Evolutionary conservation across 1,140 invertebrate genomes (phyloP), one percentile per base, ranked within the genome.

Genomic region (Phortica variegata): DNA sequence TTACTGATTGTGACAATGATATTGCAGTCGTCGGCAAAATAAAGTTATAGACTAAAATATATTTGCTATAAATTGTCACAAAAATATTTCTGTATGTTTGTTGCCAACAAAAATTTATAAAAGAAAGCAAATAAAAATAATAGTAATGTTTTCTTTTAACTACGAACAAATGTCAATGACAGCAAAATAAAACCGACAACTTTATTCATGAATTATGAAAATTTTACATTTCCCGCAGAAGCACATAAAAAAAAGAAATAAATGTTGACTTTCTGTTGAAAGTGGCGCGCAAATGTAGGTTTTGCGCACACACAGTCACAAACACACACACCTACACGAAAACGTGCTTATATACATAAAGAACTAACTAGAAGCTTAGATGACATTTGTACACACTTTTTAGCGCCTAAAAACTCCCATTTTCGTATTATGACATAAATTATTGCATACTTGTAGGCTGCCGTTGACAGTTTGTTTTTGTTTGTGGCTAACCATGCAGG

Each of bases 11-110:
- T n/a, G n/a, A n/a, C n/a, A n/a, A n/a, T n/a, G n/a, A n/a, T 23
- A 29, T 18, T 39, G 52, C 21, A 58, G 53, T 52, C 56, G n/a
- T n/a, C n/a, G n/a, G n/a, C n/a, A n/a, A n/a, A n/a, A n/a, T n/a
- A n/a, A n/a, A n/a, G n/a, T n/a, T n/a, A n/a, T 53, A 56, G 66
- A 65, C 62, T 66, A 65, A 61, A 66, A 66, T 66, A 58, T 65
- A 62, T 65, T 66, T 65, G 62, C 52, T 62, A 62, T 54, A 66
- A n/a, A n/a, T n/a, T n/a, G n/a, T n/a, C n/a, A n/a, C n/a, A n/a
- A n/a, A n/a, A n/a, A n/a, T n/a, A n/a, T n/a, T n/a, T n/a, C n/a
- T n/a, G n/a, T n/a, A n/a, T n/a, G n/a, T n/a, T n/a, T n/a, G n/a
- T n/a, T n/a, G n/a, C n/a, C n/a, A n/a, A n/a, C n/a, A n/a, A n/a